phyloP scores from a whole-genome alignment of 2,113 vertebrate species.

The Hyperopisus bebe region DNA sequence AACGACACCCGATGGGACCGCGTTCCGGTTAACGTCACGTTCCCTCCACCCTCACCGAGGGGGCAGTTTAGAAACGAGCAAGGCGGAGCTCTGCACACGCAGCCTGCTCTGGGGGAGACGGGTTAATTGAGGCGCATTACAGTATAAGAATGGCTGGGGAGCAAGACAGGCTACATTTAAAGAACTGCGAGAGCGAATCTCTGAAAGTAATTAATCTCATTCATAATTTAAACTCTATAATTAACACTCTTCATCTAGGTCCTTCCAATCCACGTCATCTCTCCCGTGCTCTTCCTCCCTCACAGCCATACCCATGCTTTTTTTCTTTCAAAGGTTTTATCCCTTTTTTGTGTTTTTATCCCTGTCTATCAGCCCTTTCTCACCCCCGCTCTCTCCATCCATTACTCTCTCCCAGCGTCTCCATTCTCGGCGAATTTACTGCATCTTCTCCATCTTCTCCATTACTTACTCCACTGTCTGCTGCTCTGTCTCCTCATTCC shows the following conservation, averaged over 20 bases:
- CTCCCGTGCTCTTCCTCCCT: slow-evolving; percentile 17
- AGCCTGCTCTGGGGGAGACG: background rate
- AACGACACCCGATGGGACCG: background rate
- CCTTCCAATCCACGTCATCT: background rate
- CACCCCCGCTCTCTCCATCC: background rate
- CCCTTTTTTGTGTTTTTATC: background rate
- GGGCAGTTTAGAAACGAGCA: background rate
- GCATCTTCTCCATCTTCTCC: background rate
- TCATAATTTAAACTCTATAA: slow-evolving; percentile 18
- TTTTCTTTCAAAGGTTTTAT: slow-evolving; percentile 10
- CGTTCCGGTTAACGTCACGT: background rate
- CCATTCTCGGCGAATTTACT: background rate
- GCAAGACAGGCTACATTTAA: slow-evolving; percentile 5
- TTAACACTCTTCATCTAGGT: slow-evolving; percentile 11
- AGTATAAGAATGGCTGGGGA: background rate
- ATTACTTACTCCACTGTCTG: background rate
- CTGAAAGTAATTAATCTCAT: slow-evolving; percentile 22
- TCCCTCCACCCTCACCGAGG: background rate
- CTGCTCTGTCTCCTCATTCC: background rate
- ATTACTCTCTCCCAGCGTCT: background rate
- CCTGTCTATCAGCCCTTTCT: background rate
- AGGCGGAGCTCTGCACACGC: background rate
- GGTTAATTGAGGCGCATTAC: slow-evolving; percentile 14
- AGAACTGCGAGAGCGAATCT: background rate
- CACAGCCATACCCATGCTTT: background rate